Evolutionary conservation across 2,113 vertebrate species (phyloP), one percentile per base, ranked within the genome.

Genomic region (Morphnarchus princeps): DNA sequence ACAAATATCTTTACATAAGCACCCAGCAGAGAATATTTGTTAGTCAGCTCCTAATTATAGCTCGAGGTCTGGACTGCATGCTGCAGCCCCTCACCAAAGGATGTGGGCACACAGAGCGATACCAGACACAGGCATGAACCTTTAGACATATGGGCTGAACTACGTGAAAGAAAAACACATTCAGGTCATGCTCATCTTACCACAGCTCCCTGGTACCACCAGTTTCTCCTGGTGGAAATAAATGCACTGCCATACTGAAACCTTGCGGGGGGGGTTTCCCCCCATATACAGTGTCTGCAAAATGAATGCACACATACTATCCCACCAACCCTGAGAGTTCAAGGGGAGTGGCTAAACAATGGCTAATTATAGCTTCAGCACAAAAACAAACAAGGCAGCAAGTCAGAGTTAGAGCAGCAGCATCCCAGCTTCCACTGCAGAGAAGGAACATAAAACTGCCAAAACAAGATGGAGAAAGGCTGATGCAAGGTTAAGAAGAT

Each of bases 351-450:
- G 50, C 72, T 49, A 52, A 32, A 66, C 49, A 45, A 34, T 2
- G 16, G 50, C n/a, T 93, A 87, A 95, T 93, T 94, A 95, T 21
- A 95, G 91, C 74, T 70, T 32, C 76, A 28, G 79, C 77, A 89
- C 55, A 55, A 88, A 95, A 91, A 78, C 87, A 95, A 96, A 87
- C 69, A 71, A 67, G 55, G 76, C 71, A 86, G 45, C 82, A 54
- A 55, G 66, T 50, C 42, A 6, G 21, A 80, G n/a, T 43, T 54
- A 73, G n/a, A n/a, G 38, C 55, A 66, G 86, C 74, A 90, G 47
- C 92, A 94, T 80, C 69, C 42, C 6, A 3, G 42, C 38, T 88
- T 89, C 74, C 76, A 47, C 16, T 32, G 8, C 3, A 3, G 13
- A 90, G 38, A 67, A 25, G 18, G 52, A 93, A 61, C 0, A 1